Conservation (phyloP, 2,888 invertebrate species). For the Amphipoea oculea region DNA sequence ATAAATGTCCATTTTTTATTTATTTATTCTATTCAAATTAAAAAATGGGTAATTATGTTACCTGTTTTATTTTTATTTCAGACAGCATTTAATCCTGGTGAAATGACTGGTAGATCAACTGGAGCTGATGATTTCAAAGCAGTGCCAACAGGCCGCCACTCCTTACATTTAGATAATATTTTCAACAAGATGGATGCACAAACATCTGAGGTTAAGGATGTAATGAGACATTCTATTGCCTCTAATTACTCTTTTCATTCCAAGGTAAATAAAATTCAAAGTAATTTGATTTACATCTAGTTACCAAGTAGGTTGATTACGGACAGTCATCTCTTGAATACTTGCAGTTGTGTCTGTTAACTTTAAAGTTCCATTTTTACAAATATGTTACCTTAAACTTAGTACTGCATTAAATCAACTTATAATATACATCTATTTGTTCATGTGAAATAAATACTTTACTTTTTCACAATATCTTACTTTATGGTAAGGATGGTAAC, state of each 20-base stretch:
- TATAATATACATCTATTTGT: too few species aligned
- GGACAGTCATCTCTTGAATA: neutral
- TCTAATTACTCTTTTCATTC: conserved; percentile 84
- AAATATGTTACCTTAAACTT: too few species aligned
- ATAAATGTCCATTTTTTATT: neutral
- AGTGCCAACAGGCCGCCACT: conserved; percentile 73
- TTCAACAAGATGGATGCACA: conserved; percentile 82
- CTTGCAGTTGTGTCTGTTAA: too few species aligned
- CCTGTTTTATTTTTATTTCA: conserved; percentile 59
- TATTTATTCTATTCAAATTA: neutral
- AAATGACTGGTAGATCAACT: conserved; percentile 87
- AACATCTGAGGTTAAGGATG: conserved; percentile 80
- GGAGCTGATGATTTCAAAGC: conserved; percentile 76
- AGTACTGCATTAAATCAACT: too few species aligned
- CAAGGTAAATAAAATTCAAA: conserved; percentile 73
- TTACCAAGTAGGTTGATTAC: neutral
- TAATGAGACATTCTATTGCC: conserved; percentile 86
- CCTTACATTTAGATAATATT: conserved; percentile 77
- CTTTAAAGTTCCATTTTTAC: neutral
- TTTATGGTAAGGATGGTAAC: too few species aligned
- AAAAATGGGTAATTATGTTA: neutral
- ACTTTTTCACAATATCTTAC: too few species aligned
- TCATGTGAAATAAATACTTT: too few species aligned
- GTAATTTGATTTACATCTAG: neutral
- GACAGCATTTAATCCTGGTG: conserved; percentile 85